These are phyloP conservation scores for Phalanger gymnotis DNA, from an alignment of 2,797 vertebrate species.

Conservation along the genomic window DNA sequence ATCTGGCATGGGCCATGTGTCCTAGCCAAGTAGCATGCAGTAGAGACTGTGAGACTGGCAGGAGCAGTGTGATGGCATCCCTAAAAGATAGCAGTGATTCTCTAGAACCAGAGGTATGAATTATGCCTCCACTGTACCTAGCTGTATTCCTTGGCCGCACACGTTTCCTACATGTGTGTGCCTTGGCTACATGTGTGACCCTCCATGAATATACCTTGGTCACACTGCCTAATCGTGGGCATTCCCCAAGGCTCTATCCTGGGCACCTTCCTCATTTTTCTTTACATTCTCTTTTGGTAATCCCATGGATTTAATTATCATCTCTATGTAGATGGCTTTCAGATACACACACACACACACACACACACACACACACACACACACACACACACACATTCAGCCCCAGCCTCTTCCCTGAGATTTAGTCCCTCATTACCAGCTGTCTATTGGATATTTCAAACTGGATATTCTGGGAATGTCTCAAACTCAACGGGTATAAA, in stretches of 20 bases:
- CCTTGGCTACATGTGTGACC: neutral
- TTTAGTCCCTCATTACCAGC: neutral
- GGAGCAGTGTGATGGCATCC: neutral
- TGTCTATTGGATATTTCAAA: neutral
- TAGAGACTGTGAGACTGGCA: neutral
- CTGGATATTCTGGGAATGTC: neutral
- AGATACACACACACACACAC: neutral
- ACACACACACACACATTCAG: neutral
- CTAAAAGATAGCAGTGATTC: neutral
- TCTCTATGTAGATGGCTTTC: neutral
- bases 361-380: neutral
- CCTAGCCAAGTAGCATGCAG: neutral
- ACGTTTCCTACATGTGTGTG: neutral
- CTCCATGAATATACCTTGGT: neutral
- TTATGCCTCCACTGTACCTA: neutral
- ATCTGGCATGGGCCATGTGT: neutral
- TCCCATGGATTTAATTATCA: neutral
- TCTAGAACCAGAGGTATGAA: neutral
- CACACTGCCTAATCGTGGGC: neutral
- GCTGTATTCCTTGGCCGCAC: no score
- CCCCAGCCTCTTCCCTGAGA: neutral
- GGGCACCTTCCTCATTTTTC: neutral
- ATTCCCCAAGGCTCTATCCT: neutral
- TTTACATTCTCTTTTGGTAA: neutral
- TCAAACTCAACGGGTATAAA: neutral